Percentiles rank a stretch among this genome's conserved stretches.
Evolutionary conservation across 2,113 vertebrate genomes (phyloP).

Genomic region (Pagrus major): DNA sequence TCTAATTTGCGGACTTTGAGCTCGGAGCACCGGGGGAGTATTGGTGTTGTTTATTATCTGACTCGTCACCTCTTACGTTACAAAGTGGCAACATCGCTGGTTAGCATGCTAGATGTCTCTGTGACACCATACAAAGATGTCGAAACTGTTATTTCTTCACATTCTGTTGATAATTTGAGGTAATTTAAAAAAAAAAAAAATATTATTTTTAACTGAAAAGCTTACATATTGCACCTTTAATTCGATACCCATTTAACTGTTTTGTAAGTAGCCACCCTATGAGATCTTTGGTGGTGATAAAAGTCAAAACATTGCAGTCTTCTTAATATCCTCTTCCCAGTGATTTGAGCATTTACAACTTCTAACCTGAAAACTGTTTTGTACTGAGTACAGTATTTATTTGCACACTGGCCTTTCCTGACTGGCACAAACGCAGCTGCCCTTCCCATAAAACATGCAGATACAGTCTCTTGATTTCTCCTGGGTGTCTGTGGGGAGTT

Average conservation of each 20-base stretch:
- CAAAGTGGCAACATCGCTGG: too few species aligned
- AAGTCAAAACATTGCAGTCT: background rate
- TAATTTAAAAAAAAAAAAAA: too few species aligned
- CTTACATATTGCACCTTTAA: background rate
- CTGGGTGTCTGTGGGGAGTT: conserved; percentile 30
- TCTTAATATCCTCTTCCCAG: background rate
- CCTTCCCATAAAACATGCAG: conserved; percentile 9
- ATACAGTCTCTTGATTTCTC: conserved; percentile 34
- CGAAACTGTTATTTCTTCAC: too few species aligned
- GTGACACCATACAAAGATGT: too few species aligned
- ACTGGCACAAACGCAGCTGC: conserved; percentile 11
- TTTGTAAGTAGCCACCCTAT: background rate
- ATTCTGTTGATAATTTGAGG: too few species aligned
- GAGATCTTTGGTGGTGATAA: background rate
- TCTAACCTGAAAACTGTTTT: background rate
- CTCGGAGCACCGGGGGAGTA: too few species aligned
- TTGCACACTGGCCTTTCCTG: background rate
- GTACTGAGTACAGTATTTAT: background rate
- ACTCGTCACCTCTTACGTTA: too few species aligned
- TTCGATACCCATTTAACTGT: background rate
- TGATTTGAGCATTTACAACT: background rate
- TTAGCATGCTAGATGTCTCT: too few species aligned
- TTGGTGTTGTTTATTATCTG: too few species aligned
- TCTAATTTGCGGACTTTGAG: too few species aligned
- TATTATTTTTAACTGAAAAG: too few species aligned